Evolutionary conservation across 2,113 vertebrate genomes (phyloP), one percentile per base, ranked within the genome.

Genomic region (Pteropus alecto): DNA sequence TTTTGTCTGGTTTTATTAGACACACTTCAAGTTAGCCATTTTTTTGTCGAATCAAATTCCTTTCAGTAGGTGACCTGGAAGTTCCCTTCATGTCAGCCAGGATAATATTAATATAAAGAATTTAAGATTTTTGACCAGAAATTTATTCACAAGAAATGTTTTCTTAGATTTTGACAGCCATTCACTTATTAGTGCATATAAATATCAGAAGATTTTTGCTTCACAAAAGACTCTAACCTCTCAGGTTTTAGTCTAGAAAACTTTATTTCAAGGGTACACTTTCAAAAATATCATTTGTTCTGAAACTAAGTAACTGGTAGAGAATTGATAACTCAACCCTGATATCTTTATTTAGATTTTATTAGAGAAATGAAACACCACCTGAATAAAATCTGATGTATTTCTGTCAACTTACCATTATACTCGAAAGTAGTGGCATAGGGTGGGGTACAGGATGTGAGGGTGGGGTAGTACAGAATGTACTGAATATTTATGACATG

Each of bases 51-150:
- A 86, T 95, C 78, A 97, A 60, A 92, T 97, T 68, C 38, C 28
- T 91, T 94, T 96, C 33, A 90, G 43, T 97, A 93, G 96, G 87
- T 97, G 97, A 87, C 79, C 85, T 96, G 93, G 51, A 76, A 89
- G 76, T 98, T 89, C 19, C 87, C 93, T 68, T 97, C 95, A 89
- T 97, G 96, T 93, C 96, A 96, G 88, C 84, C 85, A 94, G 95
- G 94, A 87, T 97, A 96, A 74, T 95, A 41, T 38, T 74, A 73
- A 92, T 48, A 33, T 12, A 67, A 95, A 95, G 43, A 78, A 96
- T 86, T 87, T 88, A 97, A 93, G 51, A 82, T 91, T 96, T 92
- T 90, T 88, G 46, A 88, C 12, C 41, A 38, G 58, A 95, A 87
- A 48, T 96, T 78, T 84, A 88, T 63, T 93, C 48, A 87, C 1